These are phyloP conservation scores for Rhinopomastus cyanomelas DNA, from an alignment of 2,113 vertebrate genomes.

Conservation along the genomic window DNA sequence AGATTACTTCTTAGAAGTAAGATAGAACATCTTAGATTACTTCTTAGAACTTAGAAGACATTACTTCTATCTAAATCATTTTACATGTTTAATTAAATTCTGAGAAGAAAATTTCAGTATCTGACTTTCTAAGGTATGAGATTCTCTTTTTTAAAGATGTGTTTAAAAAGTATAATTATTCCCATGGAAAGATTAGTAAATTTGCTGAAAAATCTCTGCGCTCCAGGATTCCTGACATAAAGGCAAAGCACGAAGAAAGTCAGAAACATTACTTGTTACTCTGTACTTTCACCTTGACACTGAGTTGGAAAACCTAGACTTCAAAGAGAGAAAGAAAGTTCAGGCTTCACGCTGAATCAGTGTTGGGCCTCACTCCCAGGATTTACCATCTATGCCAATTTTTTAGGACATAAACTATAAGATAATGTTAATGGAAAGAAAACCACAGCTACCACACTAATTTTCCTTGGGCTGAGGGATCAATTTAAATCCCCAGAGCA, in stretches of 20 bases:
- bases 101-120: not conserved
- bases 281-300: not conserved
- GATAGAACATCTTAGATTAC: too few species aligned
- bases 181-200: not conserved
- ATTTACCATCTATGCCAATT: conserved; percentile 33
- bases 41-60: too few species aligned
- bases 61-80: not conserved
- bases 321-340: conserved; percentile 35
- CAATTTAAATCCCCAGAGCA: conserved; percentile 17
- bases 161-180: not conserved
- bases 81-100: not conserved
- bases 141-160: not conserved
- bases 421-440: conserved; percentile 6
- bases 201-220: not conserved
- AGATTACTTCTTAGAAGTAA: too few species aligned
- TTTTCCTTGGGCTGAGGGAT: conserved; percentile 47
- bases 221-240: not conserved
- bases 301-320: not conserved
- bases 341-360: conserved; percentile 42
- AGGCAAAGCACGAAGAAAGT: not conserved
- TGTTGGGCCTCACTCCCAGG: not conserved
- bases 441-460: conserved; percentile 34
- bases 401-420: conserved; percentile 10
- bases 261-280: not conserved
- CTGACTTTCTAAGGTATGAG: not conserved